These are phyloP conservation scores for Euphydryas editha DNA, from an alignment of 2,888 invertebrate genomes.

Conservation along the genomic window DNA sequence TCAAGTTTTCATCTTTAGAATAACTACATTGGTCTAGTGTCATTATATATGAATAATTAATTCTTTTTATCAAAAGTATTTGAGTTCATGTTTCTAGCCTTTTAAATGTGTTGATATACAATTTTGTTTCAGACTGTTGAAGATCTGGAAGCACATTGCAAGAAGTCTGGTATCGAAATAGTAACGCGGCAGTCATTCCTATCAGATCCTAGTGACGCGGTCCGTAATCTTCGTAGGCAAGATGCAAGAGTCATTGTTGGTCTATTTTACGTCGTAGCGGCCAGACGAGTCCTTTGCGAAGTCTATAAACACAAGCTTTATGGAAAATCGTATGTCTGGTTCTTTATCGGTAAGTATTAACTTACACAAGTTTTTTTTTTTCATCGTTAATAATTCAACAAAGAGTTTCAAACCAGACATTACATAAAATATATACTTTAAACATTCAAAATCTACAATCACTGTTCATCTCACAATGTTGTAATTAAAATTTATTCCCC, in stretches of 20 bases:
- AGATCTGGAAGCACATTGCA: conserved; percentile 97
- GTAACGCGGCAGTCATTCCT: conserved; percentile 98
- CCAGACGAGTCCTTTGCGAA: conserved; percentile 97
- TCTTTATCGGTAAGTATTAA: conserved; percentile 96
- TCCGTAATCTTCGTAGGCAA: conserved; percentile 95
- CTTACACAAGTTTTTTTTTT: too few relatives aligned
- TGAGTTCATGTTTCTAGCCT: not conserved
- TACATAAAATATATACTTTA: not conserved
- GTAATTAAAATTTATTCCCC: too few relatives aligned
- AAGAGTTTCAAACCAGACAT: too few relatives aligned
- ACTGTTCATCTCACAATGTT: not conserved
- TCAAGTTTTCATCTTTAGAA: too few relatives aligned
- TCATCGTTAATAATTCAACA: too few relatives aligned
- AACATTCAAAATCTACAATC: too few relatives aligned
- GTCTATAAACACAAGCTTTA: conserved; percentile 96
- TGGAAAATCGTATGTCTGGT: conserved; percentile 99
- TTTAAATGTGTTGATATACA: not conserved
- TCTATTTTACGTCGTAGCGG: conserved; percentile 98
- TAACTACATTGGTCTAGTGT: too few relatives aligned
- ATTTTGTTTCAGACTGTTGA: conserved; percentile 92
- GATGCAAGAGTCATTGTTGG: conserved; percentile 99
- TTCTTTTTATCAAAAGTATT: too few relatives aligned
- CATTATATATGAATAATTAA: not conserved
- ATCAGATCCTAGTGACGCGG: conserved; percentile 98
- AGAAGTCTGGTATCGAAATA: conserved; percentile 96